A percentile compares a stretch with the other conserved stretches of the same genome.
phyloP scores from a whole-genome alignment of 2,888 invertebrate genomes.

The Dysmachus trigonus region DNA sequence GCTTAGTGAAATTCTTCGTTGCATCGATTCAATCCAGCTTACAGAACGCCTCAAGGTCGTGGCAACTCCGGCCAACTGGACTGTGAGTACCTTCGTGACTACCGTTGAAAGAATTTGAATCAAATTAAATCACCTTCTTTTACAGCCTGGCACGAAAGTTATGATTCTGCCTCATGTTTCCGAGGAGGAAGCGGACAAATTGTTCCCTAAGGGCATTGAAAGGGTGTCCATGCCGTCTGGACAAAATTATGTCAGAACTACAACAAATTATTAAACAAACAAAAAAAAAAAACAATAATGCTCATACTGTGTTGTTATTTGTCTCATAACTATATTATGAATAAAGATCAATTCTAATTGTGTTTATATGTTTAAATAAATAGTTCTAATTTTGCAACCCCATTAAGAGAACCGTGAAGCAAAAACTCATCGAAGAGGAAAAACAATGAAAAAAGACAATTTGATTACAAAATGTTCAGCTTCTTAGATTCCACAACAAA shows the following conservation, averaged over 20 bases:
- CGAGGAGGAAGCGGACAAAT: conserved; percentile 71
- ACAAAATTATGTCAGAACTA: conserved; percentile 77
- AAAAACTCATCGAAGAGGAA: no score
- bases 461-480: no score
- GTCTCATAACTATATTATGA: not conserved
- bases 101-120: not conserved
- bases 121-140: conserved; percentile 45
- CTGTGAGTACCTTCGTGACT: conserved; percentile 66
- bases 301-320: not conserved
- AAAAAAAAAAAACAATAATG: not conserved
- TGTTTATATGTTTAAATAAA: not conserved
- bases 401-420: no score
- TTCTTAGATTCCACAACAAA: no score
- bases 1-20: conserved; percentile 81
- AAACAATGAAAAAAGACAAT: no score
- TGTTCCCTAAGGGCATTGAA: conserved; percentile 77
- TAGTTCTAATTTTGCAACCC: no score
- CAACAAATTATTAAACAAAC: conserved; percentile 72
- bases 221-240: conserved; percentile 79
- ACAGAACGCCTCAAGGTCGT: conserved; percentile 74
- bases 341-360: not conserved
- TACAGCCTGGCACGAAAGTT: conserved; percentile 75
- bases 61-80: conserved; percentile 90
- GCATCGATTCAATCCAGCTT: conserved; percentile 84
- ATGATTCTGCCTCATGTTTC: conserved; percentile 81